These are phyloP conservation scores for Hymenopus coronatus DNA, from an alignment of 2,888 invertebrate genomes.

Conservation along the genomic window DNA sequence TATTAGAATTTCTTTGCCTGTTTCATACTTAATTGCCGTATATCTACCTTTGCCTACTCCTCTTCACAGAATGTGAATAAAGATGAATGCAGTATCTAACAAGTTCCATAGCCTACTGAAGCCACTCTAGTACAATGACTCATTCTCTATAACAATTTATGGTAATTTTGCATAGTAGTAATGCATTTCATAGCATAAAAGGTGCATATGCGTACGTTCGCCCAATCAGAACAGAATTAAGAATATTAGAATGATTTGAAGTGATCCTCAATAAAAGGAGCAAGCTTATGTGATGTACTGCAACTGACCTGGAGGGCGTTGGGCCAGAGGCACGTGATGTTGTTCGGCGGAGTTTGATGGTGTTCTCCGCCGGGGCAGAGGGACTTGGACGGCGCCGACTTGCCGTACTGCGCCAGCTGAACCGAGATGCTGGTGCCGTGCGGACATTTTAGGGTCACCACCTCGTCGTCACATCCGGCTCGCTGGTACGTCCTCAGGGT, in stretches of 20 bases:
- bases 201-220: neutral
- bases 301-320: constrained; percentile 70
- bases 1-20: no score
- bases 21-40: no score
- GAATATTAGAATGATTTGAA: neutral
- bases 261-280: neutral
- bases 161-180: no score
- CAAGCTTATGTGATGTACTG: neutral
- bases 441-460: constrained; percentile 84
- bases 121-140: no score
- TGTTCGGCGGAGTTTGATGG: constrained; percentile 52
- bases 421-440: constrained; percentile 88
- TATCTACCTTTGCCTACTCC: no score
- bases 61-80: no score
- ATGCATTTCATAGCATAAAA: no score
- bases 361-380: constrained; percentile 48
- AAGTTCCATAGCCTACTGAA: no score
- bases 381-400: constrained; percentile 57
- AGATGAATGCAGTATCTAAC: no score
- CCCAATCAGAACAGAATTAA: neutral
- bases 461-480: constrained; percentile 89
- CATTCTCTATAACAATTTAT: no score
- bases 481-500: constrained; percentile 88
- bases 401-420: constrained; percentile 86
- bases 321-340: constrained; percentile 72